These are phyloP conservation scores for Eulemur coronatus DNA, from an alignment of 2,797 vertebrate genomes.

Conservation along the genomic window DNA sequence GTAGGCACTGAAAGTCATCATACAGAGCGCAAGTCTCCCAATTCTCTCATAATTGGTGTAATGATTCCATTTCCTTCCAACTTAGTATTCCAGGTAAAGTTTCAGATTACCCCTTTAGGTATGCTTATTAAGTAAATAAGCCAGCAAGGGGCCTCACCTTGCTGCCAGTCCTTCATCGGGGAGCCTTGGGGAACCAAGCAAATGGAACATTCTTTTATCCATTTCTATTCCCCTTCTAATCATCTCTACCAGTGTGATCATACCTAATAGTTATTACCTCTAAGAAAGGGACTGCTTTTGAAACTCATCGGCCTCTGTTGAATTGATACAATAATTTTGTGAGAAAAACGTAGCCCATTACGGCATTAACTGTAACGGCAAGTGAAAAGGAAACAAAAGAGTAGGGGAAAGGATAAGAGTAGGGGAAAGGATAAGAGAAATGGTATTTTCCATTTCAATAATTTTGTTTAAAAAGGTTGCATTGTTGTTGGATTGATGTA, in stretches of 20 bases:
- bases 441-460: not conserved
- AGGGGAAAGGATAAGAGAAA: not conserved
- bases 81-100: not conserved
- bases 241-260: not conserved
- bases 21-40: not conserved
- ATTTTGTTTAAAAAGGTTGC: not conserved
- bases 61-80: slow-evolving; percentile 47
- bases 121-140: slow-evolving; percentile 60
- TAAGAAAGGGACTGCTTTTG: not conserved
- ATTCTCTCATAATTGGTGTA: not conserved
- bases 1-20: not conserved
- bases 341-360: slow-evolving; percentile 25
- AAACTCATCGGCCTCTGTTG: not conserved
- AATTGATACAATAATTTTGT: slow-evolving; percentile 13
- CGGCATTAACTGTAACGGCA: not conserved
- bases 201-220: not conserved
- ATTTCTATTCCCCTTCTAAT: not conserved
- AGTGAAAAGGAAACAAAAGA: not conserved
- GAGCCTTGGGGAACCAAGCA: not conserved
- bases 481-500: not conserved
- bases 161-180: not conserved
- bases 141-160: not conserved
- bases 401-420: not conserved
- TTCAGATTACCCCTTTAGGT: not conserved
- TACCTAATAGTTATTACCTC: slow-evolving; percentile 29